phyloP scores from a whole-genome alignment of 2,797 vertebrate genomes.

The Hippocampus kuda region DNA sequence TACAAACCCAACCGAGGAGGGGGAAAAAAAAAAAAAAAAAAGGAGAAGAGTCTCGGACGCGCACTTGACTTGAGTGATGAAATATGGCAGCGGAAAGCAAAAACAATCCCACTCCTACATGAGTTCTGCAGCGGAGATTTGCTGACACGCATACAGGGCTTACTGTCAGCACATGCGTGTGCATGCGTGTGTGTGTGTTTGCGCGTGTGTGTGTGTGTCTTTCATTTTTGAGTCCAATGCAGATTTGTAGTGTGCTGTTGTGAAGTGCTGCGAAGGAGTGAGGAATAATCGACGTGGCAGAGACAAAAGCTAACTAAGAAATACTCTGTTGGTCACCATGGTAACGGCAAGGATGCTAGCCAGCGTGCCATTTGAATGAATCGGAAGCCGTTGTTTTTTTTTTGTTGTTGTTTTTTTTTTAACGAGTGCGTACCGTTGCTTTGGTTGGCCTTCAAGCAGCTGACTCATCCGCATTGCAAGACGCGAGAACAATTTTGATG shows the following conservation, averaged over 20 bases:
- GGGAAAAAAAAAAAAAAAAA: not conserved
- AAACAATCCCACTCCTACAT: constrained; percentile 38
- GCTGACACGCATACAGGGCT: constrained; percentile 37
- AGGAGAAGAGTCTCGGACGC: not conserved
- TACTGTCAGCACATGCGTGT: constrained; percentile 3
- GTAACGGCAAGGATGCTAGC: not conserved
- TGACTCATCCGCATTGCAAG: not conserved
- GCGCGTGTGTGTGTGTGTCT: not conserved
- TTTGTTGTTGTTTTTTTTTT: too few species aligned
- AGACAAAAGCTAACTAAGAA: not conserved
- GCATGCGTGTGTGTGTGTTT: not conserved
- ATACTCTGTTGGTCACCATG: not conserved
- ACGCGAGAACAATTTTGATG: not conserved
- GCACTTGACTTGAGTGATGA: constrained; percentile 24
- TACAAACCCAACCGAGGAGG: not conserved
- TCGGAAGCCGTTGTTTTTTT: not conserved
- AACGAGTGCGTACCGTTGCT: not conserved
- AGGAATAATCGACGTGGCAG: not conserved
- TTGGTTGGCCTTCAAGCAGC: not conserved
- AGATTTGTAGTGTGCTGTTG: not conserved
- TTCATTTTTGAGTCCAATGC: not conserved
- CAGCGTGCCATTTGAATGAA: not conserved
- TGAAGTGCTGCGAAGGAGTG: not conserved
- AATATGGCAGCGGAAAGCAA: constrained; percentile 35
- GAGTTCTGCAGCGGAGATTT: constrained; percentile 43